Evolutionary conservation across 2,797 vertebrate species (phyloP).

Genomic region (Peromyscus melanophrys): DNA sequence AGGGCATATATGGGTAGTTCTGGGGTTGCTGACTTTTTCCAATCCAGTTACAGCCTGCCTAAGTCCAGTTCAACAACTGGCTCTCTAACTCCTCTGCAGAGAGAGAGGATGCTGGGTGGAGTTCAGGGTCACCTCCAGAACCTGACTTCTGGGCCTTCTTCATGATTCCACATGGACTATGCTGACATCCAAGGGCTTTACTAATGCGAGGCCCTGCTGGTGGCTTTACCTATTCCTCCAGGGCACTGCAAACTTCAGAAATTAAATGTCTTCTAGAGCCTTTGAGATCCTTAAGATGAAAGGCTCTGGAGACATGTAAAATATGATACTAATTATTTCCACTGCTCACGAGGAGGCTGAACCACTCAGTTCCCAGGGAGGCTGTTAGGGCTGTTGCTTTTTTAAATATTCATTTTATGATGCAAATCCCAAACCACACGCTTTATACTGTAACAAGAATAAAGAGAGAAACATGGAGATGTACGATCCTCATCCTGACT

Average conservation of each 20-base stretch:
- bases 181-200: slow-evolving; percentile 45
- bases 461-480: neutral
- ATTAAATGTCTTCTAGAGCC: slow-evolving; percentile 57
- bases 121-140: neutral
- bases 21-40: neutral
- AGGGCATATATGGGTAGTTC: rapidly evolving
- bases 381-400: slow-evolving; percentile 51
- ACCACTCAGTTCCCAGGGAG: slow-evolving; percentile 47
- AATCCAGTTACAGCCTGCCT: neutral
- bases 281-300: slow-evolving; percentile 58
- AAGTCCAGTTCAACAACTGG: neutral
- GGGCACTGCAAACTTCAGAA: slow-evolving; percentile 32
- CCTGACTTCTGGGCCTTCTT: neutral
- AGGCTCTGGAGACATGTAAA: slow-evolving; percentile 58
- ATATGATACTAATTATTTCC: slow-evolving; percentile 62
- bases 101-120: neutral
- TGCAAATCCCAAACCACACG: slow-evolving; percentile 24
- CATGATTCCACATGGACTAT: neutral
- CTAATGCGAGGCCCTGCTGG: neutral
- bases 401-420: slow-evolving; percentile 66
- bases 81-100: neutral
- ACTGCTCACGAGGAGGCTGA: neutral
- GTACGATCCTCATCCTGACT: slow-evolving; percentile 58
- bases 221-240: neutral
- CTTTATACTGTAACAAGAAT: slow-evolving; percentile 2